Evolutionary conservation across 2,888 invertebrate genomes (phyloP).

Genomic region (Sinhomidia bicolor): DNA sequence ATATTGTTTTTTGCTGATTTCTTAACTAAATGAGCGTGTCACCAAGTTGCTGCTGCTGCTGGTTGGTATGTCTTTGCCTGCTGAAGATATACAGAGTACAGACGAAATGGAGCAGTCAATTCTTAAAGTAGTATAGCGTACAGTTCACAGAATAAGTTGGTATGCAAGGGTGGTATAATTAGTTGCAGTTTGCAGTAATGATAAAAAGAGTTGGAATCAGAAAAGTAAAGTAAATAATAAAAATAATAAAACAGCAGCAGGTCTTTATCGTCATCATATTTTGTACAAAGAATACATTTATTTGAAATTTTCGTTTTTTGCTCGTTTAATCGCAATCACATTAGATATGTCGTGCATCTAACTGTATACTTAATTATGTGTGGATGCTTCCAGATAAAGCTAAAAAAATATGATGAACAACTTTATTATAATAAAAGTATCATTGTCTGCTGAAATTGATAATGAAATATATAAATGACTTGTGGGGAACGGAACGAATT

Average conservation of each 20-base stretch:
- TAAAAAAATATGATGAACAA: slow-evolving; percentile 60
- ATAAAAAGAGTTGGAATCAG: no score
- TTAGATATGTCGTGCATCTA: neutral
- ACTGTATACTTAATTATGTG: slow-evolving; percentile 9
- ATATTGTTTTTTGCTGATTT: neutral
- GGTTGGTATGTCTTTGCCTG: no score
- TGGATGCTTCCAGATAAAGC: slow-evolving; percentile 42
- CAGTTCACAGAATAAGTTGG: no score
- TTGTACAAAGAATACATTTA: neutral
- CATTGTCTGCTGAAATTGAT: neutral
- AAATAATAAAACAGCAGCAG: neutral
- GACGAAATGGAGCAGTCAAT: neutral
- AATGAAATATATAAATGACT: no score
- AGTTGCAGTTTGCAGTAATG: neutral
- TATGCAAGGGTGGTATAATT: slow-evolving; percentile 19
- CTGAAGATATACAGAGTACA: neutral
- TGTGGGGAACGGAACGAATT: slow-evolving; percentile 19
- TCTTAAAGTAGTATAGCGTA: no score
- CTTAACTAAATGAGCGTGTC: slow-evolving; percentile 67
- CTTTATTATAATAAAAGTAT: slow-evolving; percentile 16
- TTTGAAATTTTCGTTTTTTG: neutral
- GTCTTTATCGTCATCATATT: neutral
- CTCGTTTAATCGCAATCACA: neutral
- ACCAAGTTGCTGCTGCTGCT: slow-evolving; percentile 22
- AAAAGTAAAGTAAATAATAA: neutral